A percentile compares a stretch with the other conserved stretches of the same genome.
Conservation (phyloP, 2,888 invertebrate genomes). For the Caradrina clavipalpis region DNA sequence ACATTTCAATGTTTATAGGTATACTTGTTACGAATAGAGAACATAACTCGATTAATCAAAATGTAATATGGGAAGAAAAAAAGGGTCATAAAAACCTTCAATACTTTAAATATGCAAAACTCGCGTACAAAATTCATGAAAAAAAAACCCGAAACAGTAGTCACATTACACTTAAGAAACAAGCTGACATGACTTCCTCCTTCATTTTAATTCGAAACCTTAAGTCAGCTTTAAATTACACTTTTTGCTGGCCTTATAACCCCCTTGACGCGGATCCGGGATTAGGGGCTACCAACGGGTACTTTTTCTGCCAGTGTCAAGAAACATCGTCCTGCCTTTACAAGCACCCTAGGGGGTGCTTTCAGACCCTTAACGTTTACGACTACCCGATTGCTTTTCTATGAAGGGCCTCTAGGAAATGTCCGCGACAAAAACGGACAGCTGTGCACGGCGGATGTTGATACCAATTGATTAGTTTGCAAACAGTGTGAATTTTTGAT, state of each 20-base stretch:
- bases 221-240: slow-evolving; percentile 90
- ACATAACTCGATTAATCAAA: too few relatives aligned
- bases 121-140: background rate
- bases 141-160: slow-evolving; percentile 33
- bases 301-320: slow-evolving; percentile 88
- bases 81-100: background rate
- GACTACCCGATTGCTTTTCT: slow-evolving; percentile 92
- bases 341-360: slow-evolving; percentile 91
- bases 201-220: slow-evolving; percentile 90
- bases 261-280: slow-evolving; percentile 85
- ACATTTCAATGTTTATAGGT: too few relatives aligned
- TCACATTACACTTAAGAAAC: slow-evolving; percentile 53
- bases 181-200: slow-evolving; percentile 71
- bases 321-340: slow-evolving; percentile 88
- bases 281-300: slow-evolving; percentile 85
- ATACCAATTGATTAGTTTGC: slow-evolving; percentile 79
- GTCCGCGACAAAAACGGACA: slow-evolving; percentile 85
- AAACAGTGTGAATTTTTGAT: slow-evolving; percentile 70
- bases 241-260: slow-evolving; percentile 88
- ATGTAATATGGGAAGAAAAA: background rate
- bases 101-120: slow-evolving; percentile 10
- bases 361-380: slow-evolving; percentile 92
- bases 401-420: slow-evolving; percentile 86
- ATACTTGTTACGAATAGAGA: too few relatives aligned
- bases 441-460: slow-evolving; percentile 82